phyloP scores from a whole-genome alignment of 1,140 invertebrate genomes.

The Prorops nasuta region DNA sequence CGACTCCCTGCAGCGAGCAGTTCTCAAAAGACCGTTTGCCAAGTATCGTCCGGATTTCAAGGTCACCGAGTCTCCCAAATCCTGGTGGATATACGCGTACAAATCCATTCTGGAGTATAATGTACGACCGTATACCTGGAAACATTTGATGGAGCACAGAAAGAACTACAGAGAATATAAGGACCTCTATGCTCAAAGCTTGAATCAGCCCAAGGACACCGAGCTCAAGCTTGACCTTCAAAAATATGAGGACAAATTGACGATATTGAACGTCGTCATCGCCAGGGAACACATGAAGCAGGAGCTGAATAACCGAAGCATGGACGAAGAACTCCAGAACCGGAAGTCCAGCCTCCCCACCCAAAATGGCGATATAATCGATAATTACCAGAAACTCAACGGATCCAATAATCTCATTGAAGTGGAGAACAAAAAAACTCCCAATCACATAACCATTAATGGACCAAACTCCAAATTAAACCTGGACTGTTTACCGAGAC shows the following conservation, averaged over 20 bases:
- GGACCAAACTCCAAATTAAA: constrained; percentile 31
- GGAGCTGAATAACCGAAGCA: constrained; percentile 59
- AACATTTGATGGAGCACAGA: constrained; percentile 68
- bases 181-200: constrained; percentile 69
- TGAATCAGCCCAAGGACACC: constrained; percentile 70
- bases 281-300: constrained; percentile 68
- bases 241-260: constrained; percentile 72
- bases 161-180: constrained; percentile 72
- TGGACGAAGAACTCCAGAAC: constrained; percentile 55
- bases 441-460: constrained; percentile 2
- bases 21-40: constrained; percentile 57
- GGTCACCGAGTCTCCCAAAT: constrained; percentile 47
- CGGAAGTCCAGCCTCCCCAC: too few relatives aligned
- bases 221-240: constrained; percentile 72
- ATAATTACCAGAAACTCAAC: too few relatives aligned
- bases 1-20: constrained; percentile 68
- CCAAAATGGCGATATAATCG: too few relatives aligned
- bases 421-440: too few relatives aligned
- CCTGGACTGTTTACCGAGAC: constrained; percentile 31
- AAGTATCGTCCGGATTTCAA: constrained; percentile 52
- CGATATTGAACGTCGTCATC: constrained; percentile 74
- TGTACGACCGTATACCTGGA: constrained; percentile 73
- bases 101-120: constrained; percentile 71
- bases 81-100: constrained; percentile 80
- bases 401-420: too few relatives aligned